Evolutionary conservation across 2,113 vertebrate genomes (phyloP).

Genomic region (Brevimyrus niger): DNA sequence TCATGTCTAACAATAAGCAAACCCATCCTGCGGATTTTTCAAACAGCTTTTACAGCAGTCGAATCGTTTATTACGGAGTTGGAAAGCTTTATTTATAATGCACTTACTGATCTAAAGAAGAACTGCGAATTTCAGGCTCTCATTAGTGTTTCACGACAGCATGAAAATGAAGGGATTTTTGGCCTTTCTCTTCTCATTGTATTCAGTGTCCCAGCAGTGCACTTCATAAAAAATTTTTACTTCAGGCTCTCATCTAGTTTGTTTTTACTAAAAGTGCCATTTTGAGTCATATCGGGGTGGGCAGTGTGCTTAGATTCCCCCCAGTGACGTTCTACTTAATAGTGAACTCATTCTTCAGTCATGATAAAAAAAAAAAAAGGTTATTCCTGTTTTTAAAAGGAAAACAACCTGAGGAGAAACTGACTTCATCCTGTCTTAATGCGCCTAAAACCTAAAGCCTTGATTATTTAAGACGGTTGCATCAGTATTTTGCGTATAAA

Average conservation of each 20-base stretch:
- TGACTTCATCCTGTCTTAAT: not conserved
- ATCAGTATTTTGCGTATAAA: slow-evolving; percentile 10
- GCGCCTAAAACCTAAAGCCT: not conserved
- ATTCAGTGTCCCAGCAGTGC: not conserved
- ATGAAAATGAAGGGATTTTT: not conserved
- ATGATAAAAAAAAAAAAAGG: not conserved
- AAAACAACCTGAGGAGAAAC: not conserved
- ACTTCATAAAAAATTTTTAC: not conserved
- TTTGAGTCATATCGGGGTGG: not conserved
- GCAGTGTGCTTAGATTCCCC: slow-evolving; percentile 16
- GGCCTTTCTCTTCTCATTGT: not conserved
- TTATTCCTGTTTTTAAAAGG: not conserved
- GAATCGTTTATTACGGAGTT: not conserved
- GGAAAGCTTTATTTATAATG: not conserved
- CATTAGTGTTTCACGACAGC: not conserved
- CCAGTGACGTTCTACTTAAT: not conserved
- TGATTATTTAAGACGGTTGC: not conserved
- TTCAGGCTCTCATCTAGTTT: not conserved
- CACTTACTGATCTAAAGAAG: not conserved
- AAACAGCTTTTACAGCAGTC: not conserved
- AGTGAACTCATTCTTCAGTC: slow-evolving; percentile 16
- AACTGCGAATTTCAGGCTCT: not conserved
- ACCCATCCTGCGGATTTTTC: not conserved
- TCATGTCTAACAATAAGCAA: not conserved
- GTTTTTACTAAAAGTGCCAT: not conserved